Conservation (phyloP, 2,888 invertebrate species). For the Sesia bembeciformis region DNA sequence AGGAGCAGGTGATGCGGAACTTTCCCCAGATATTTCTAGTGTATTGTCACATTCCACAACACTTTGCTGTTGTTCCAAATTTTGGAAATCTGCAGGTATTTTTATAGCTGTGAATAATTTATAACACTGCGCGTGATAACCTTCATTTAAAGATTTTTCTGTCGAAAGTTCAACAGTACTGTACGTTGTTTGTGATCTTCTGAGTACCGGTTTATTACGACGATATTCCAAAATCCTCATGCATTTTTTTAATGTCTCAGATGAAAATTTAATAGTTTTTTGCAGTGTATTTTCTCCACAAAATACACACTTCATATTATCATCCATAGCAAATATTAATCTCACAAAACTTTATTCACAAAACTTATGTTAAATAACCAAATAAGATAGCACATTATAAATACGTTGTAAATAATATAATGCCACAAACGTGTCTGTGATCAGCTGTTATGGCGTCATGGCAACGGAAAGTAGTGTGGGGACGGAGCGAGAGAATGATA, state of each 20-base stretch:
- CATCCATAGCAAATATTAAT: slow-evolving; percentile 11
- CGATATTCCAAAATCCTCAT: slow-evolving; percentile 12
- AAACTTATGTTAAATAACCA: slow-evolving; percentile 8
- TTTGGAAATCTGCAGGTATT: slow-evolving; percentile 11
- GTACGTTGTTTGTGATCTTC: slow-evolving; percentile 11
- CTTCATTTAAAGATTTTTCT: slow-evolving; percentile 14
- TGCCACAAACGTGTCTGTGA: neutral
- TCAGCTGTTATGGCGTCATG: neutral
- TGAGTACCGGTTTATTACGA: slow-evolving; percentile 14
- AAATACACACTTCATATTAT: slow-evolving; percentile 12
- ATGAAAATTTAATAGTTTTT: slow-evolving; percentile 12
- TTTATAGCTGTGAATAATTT: slow-evolving; percentile 14
- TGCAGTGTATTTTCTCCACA: slow-evolving; percentile 11
- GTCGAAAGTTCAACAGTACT: slow-evolving; percentile 12
- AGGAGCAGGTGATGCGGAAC: slow-evolving; percentile 8
- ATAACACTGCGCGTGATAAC: slow-evolving; percentile 16
- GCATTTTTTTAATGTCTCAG: slow-evolving; percentile 14
- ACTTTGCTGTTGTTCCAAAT: slow-evolving; percentile 10
- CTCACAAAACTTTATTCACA: slow-evolving; percentile 1
- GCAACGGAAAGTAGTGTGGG: neutral
- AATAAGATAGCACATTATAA: slow-evolving; percentile 4
- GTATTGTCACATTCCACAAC: slow-evolving; percentile 11
- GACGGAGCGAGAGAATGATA: neutral
- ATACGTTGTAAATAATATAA: neutral
- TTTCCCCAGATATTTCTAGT: slow-evolving; percentile 11